A percentile compares a stretch with the other conserved stretches of the same genome.
These are phyloP conservation scores for Polietes domitor DNA, from an alignment of 2,888 invertebrate species.

Conservation along the genomic window DNA sequence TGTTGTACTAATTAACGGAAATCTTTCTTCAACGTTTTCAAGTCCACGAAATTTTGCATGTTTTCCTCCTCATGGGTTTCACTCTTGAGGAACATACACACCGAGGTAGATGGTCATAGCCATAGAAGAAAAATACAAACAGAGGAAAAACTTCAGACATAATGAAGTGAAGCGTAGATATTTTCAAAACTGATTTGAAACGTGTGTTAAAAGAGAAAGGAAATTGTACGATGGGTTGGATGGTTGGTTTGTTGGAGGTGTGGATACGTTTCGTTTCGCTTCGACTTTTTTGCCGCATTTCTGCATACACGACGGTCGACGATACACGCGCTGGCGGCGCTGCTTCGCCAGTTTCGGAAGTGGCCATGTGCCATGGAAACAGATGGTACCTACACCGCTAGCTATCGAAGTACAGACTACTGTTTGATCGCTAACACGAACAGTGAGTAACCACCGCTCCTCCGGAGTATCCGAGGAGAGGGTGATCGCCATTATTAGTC, in stretches of 20 bases:
- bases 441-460: not conserved
- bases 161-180: slow-evolving; percentile 36
- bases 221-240: slow-evolving; percentile 28
- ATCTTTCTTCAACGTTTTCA: slow-evolving; percentile 10
- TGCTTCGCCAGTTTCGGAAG: slow-evolving; percentile 38
- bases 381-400: slow-evolving; percentile 32
- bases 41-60: not conserved
- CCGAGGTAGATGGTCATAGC: no score
- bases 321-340: not conserved
- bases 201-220: slow-evolving; percentile 35
- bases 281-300: slow-evolving; percentile 17
- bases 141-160: not conserved
- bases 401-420: not conserved
- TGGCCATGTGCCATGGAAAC: slow-evolving; percentile 40
- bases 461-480: not conserved
- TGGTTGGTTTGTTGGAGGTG: slow-evolving; percentile 1
- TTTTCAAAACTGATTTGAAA: slow-evolving; percentile 12
- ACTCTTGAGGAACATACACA: no score
- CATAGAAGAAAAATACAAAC: no score
- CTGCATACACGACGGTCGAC: not conserved
- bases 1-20: not conserved
- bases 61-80: not conserved
- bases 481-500: not conserved
- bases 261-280: slow-evolving; percentile 21
- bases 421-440: not conserved